phyloP scores from a whole-genome alignment of 2,888 invertebrate genomes.

The Linyphia triangularis region DNA sequence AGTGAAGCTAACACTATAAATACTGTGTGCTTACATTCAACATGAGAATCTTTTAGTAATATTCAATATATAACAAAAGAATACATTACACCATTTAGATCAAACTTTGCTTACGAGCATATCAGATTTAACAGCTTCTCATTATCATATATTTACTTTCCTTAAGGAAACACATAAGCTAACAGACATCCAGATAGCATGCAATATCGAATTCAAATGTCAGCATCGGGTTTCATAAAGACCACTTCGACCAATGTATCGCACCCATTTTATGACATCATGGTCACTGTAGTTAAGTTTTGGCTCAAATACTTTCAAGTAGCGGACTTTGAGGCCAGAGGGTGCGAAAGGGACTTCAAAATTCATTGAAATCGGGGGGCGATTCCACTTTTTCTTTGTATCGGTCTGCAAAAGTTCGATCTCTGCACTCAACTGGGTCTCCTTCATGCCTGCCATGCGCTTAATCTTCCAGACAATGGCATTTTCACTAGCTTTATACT shows the following conservation, averaged over 20 bases:
- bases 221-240: conserved; percentile 99
- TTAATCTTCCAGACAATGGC: conserved; percentile 95
- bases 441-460: conserved; percentile 91
- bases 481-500: conserved; percentile 99
- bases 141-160: conserved; percentile 59
- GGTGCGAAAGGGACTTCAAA: conserved; percentile 99
- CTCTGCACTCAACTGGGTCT: conserved; percentile 99
- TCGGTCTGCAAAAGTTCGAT: conserved; percentile 98
- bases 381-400: conserved; percentile 99
- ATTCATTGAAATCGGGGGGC: conserved; percentile 99
- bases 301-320: conserved; percentile 99
- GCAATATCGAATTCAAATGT: conserved; percentile 72
- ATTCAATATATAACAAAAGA: conserved; percentile 47
- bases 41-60: conserved; percentile 70
- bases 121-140: conserved; percentile 54
- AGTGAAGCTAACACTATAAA: conserved; percentile 73
- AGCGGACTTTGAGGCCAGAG: conserved; percentile 99
- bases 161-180: conserved; percentile 64
- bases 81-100: conserved; percentile 68
- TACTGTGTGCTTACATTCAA: conserved; percentile 73
- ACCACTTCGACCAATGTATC: conserved; percentile 99
- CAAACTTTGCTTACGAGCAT: conserved; percentile 60
- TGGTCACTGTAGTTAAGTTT: conserved; percentile 99
- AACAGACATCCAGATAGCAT: conserved; percentile 70
- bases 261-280: conserved; percentile 99